A percentile compares a stretch with the other conserved stretches of the same genome.
phyloP scores from a whole-genome alignment of 2,113 vertebrate species.

The Aleadryas rufinucha region DNA sequence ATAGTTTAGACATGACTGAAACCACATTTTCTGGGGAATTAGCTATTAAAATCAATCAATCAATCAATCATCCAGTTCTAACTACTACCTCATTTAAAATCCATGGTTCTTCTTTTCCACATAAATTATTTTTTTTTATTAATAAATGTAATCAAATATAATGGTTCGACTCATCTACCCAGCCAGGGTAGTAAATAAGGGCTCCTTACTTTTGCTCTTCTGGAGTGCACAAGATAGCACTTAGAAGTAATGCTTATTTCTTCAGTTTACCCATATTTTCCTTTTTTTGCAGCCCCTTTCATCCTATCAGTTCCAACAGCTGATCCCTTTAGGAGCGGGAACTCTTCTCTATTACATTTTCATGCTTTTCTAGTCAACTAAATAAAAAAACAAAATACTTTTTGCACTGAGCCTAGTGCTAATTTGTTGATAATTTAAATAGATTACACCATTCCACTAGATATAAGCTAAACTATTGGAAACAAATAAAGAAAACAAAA shows the following conservation, averaged over 20 bases:
- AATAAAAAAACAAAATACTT: not conserved
- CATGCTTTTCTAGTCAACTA: not conserved
- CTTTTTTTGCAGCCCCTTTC: not conserved
- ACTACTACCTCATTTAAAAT: not conserved
- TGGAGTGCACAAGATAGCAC: not conserved
- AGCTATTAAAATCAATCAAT: not conserved
- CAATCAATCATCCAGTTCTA: not conserved
- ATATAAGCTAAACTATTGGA: not conserved
- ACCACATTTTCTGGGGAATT: not conserved
- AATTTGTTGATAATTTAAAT: not conserved
- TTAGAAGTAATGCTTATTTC: not conserved
- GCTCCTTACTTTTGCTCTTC: not conserved
- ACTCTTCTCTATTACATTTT: not conserved
- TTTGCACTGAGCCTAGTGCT: not conserved
- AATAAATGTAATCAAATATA: not conserved
- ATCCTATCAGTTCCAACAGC: not conserved
- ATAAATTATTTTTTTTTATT: not conserved
- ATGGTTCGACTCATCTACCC: not conserved
- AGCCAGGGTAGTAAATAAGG: not conserved
- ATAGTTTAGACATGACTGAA: conserved; percentile 45
- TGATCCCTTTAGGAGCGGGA: not conserved
- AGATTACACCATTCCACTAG: not conserved
- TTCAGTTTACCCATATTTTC: not conserved
- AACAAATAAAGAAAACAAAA: not conserved
- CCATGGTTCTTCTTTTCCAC: not conserved